Percentiles rank a stretch among this genome's conserved stretches.
Evolutionary conservation across 2,797 vertebrate species (phyloP).

Genomic region (Telmatherina bonti): DNA sequence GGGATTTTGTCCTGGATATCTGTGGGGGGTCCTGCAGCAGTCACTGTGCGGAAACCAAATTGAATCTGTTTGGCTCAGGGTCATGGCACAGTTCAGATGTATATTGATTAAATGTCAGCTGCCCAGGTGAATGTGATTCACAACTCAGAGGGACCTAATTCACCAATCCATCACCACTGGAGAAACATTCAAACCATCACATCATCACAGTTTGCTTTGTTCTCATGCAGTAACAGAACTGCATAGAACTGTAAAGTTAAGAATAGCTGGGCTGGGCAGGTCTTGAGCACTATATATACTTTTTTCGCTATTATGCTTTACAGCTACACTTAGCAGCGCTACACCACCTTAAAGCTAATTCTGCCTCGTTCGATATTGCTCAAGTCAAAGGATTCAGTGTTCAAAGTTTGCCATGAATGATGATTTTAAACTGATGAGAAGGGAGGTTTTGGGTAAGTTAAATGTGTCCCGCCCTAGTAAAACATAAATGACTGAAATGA

Average conservation of each 20-base stretch:
- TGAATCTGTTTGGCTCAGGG: slow-evolving; percentile 82
- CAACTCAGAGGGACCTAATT: slow-evolving; percentile 80
- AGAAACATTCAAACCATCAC: slow-evolving; percentile 71
- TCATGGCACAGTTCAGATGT: slow-evolving; percentile 88
- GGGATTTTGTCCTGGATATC: slow-evolving; percentile 67
- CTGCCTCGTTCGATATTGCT: no score
- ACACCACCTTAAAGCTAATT: no score
- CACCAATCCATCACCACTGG: slow-evolving; percentile 74
- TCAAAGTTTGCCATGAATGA: no score
- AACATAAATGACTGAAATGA: no score
- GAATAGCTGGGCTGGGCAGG: not conserved
- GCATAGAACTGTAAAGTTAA: not conserved
- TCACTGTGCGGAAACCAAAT: slow-evolving; percentile 75
- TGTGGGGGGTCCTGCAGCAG: slow-evolving; percentile 66
- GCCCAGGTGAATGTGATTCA: slow-evolving; percentile 92
- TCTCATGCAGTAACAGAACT: slow-evolving; percentile 17
- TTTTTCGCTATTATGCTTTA: no score
- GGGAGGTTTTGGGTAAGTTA: no score
- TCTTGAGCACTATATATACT: not conserved
- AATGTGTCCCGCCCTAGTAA: no score
- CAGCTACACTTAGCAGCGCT: no score
- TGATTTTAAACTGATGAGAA: no score
- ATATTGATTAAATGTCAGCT: slow-evolving; percentile 95
- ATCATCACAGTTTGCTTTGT: slow-evolving; percentile 46
- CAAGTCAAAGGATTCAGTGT: no score